Conservation (phyloP, 53 echinoderm and acorn worm genomes). For the Echinometra lucunter region DNA sequence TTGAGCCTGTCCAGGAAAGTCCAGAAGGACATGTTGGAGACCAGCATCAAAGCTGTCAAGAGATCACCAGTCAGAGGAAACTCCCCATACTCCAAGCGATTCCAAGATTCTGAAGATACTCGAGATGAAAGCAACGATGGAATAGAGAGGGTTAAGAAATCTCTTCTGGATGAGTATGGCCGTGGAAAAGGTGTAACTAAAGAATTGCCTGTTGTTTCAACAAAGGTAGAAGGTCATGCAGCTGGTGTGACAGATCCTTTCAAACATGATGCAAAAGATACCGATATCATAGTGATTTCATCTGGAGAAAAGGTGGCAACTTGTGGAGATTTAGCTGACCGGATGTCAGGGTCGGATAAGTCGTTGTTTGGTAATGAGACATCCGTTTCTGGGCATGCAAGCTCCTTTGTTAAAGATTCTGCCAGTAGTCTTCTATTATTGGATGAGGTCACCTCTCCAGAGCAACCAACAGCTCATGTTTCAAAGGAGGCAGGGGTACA, state of each 20-base stretch:
- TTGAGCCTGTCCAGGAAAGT: conserved; percentile 31
- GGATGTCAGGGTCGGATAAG: background rate
- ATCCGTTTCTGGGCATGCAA: background rate
- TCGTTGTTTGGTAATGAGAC: background rate
- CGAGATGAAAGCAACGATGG: background rate
- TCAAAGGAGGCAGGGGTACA: background rate
- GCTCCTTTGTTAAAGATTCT: background rate
- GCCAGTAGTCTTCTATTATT: background rate
- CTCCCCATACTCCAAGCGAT: conserved; percentile 84
- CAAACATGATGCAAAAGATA: background rate
- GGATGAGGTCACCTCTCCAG: background rate
- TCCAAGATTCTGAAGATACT: conserved; percentile 30
- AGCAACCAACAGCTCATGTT: background rate
- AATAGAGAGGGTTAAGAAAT: conserved; percentile 49
- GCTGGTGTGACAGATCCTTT: background rate
- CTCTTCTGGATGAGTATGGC: conserved; percentile 44
- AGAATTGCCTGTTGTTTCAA: background rate
- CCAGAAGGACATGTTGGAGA: background rate
- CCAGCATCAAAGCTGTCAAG: conserved; percentile 43
- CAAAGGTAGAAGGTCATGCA: background rate
- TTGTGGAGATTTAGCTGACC: background rate
- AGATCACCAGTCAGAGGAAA: conserved; percentile 80
- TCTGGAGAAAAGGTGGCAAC: background rate
- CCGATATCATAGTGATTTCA: background rate
- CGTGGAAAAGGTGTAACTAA: background rate